phyloP scores from a whole-genome alignment of 2,888 invertebrate genomes.

The Matsumyia berberina region DNA sequence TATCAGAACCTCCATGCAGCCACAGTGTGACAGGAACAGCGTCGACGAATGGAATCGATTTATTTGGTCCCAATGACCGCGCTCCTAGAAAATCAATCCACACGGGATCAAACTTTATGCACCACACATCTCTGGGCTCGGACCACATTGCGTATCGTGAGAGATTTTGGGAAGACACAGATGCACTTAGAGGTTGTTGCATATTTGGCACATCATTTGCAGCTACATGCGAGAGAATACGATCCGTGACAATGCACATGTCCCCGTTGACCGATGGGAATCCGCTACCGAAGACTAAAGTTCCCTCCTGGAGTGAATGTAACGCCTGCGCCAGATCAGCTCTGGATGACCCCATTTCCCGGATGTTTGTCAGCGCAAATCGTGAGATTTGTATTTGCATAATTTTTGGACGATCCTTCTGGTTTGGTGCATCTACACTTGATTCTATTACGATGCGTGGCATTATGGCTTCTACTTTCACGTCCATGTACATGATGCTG shows the following conservation, averaged over 20 bases:
- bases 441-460: slow-evolving; percentile 90
- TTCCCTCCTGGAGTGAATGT: slow-evolving; percentile 90
- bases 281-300: slow-evolving; percentile 90
- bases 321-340: slow-evolving; percentile 92
- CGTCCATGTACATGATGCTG: slow-evolving; percentile 89
- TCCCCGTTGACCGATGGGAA: slow-evolving; percentile 91
- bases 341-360: slow-evolving; percentile 87
- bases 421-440: slow-evolving; percentile 90
- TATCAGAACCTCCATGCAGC: slow-evolving; percentile 85
- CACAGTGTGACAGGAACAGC: slow-evolving; percentile 95
- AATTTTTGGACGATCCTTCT: slow-evolving; percentile 94
- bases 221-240: slow-evolving; percentile 91
- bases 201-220: slow-evolving; percentile 83
- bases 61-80: slow-evolving; percentile 89
- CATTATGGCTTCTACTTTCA: slow-evolving; percentile 96
- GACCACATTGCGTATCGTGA: slow-evolving; percentile 89
- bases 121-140: slow-evolving; percentile 95
- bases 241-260: slow-evolving; percentile 91
- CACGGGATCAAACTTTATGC: slow-evolving; percentile 93
- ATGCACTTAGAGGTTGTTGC: slow-evolving; percentile 81
- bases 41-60: slow-evolving; percentile 92
- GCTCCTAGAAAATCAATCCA: slow-evolving; percentile 97
- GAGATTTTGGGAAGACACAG: slow-evolving; percentile 81
- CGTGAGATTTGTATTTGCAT: slow-evolving; percentile 87
- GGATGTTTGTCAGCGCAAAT: slow-evolving; percentile 88